A percentile compares a stretch with the other conserved stretches of the same genome.
Evolutionary conservation across 2,113 vertebrate genomes (phyloP).

Genomic region (Mormoops blainvillei): DNA sequence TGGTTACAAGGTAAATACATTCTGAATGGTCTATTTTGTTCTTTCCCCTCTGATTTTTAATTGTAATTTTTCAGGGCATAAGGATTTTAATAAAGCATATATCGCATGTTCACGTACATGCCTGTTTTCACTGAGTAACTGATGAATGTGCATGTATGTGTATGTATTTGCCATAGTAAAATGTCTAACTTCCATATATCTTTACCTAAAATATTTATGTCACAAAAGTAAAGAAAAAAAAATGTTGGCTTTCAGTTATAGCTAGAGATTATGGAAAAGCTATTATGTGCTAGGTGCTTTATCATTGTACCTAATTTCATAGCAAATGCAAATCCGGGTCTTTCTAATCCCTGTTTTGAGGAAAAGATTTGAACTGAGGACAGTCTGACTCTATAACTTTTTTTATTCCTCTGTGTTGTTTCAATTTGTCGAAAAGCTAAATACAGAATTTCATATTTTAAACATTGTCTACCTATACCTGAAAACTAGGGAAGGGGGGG

Average conservation of each 20-base stretch:
- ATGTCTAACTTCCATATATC: neutral
- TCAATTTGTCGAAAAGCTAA: neutral
- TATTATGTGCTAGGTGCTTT: neutral
- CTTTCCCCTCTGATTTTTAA: neutral
- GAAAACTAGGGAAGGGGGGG: neutral
- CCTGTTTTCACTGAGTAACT: neutral
- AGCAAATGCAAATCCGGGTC: neutral
- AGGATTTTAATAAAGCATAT: neutral
- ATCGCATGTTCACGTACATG: neutral
- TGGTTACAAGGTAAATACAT: neutral
- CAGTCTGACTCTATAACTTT: neutral
- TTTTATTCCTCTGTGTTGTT: neutral
- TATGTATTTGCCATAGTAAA: neutral
- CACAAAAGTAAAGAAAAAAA: neutral
- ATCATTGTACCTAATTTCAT: neutral
- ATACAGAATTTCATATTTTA: neutral
- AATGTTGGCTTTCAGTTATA: neutral
- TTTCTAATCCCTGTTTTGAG: neutral
- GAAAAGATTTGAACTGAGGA: neutral
- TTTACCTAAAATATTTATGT: neutral
- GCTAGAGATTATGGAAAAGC: neutral
- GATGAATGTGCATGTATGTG: neutral
- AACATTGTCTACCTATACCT: neutral
- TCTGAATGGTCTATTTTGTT: neutral
- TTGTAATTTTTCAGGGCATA: neutral